Conservation (phyloP, 2,113 vertebrate species). For the Menidia beryllina region DNA sequence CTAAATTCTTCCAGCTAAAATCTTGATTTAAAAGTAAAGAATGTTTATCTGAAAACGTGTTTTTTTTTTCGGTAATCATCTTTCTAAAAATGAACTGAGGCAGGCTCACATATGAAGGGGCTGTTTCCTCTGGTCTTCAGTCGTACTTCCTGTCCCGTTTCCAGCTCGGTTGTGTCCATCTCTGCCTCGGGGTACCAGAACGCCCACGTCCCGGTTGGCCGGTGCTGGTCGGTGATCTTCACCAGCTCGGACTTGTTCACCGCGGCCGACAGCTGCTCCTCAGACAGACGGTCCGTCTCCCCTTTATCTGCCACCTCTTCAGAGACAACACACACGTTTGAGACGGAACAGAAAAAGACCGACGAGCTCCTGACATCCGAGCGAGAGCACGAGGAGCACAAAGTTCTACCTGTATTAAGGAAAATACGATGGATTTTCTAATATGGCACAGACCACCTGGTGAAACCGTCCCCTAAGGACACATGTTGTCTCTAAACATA, state of each 20-base stretch:
- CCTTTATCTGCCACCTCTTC: slow-evolving; percentile 88
- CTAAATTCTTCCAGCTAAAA: too few species aligned
- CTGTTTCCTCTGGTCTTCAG: slow-evolving; percentile 88
- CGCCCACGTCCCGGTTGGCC: slow-evolving; percentile 78
- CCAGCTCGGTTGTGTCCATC: slow-evolving; percentile 85
- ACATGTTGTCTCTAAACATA: too few species aligned
- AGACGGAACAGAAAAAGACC: neutral
- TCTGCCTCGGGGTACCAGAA: slow-evolving; percentile 88
- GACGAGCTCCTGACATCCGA: neutral
- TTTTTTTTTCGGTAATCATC: too few species aligned
- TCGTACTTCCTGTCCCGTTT: slow-evolving; percentile 81
- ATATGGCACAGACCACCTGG: too few species aligned
- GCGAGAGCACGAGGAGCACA: too few species aligned
- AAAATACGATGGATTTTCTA: too few species aligned
- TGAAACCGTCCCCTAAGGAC: too few species aligned
- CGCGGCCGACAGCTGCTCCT: slow-evolving; percentile 74
- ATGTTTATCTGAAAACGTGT: too few species aligned
- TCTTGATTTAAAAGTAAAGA: too few species aligned
- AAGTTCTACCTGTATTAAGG: too few species aligned
- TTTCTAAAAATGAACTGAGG: neutral
- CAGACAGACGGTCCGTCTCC: slow-evolving; percentile 80
- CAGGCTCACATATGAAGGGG: slow-evolving; percentile 87
- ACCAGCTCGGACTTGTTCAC: slow-evolving; percentile 84
- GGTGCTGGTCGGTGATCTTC: slow-evolving; percentile 77
- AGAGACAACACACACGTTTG: neutral